Conservation (phyloP, 2,113 vertebrate genomes). For the Pseudorasbora parva region DNA sequence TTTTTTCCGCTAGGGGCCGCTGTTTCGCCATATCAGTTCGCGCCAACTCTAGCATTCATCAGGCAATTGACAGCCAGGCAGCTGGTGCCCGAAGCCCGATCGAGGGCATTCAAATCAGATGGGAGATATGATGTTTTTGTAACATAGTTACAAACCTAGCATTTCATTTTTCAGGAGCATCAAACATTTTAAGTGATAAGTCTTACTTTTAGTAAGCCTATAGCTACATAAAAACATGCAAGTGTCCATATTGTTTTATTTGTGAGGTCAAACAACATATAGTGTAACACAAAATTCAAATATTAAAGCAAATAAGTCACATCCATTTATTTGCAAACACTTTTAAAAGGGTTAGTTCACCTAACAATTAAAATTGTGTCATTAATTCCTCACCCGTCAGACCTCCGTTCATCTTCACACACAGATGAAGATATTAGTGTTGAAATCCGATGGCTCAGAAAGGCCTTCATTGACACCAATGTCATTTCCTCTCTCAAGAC, state of each 20-base stretch:
- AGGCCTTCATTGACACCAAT: no score
- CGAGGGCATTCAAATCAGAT: conserved; percentile 39
- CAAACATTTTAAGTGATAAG: not conserved
- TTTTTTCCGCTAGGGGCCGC: conserved; percentile 78
- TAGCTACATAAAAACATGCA: not conserved
- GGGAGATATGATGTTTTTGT: conserved; percentile 32
- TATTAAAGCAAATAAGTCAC: not conserved
- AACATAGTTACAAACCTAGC: conserved; percentile 12
- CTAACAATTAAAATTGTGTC: no score
- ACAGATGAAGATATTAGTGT: no score
- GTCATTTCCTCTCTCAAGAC: no score
- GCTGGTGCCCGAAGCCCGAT: conserved; percentile 38
- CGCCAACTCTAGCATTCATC: not conserved
- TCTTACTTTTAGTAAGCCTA: not conserved
- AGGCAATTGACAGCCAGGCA: conserved; percentile 27
- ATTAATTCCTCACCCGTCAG: no score
- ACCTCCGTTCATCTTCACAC: no score
- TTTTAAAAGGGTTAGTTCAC: no score
- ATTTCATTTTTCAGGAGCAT: conserved; percentile 13
- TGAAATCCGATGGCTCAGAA: no score
- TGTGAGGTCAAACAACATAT: not conserved
- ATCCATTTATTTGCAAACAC: not conserved
- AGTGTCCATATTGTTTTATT: not conserved
- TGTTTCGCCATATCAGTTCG: conserved; percentile 75
- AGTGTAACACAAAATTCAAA: not conserved